phyloP scores from a whole-genome alignment of 1,140 invertebrate genomes.

The Campoletis sonorensis region DNA sequence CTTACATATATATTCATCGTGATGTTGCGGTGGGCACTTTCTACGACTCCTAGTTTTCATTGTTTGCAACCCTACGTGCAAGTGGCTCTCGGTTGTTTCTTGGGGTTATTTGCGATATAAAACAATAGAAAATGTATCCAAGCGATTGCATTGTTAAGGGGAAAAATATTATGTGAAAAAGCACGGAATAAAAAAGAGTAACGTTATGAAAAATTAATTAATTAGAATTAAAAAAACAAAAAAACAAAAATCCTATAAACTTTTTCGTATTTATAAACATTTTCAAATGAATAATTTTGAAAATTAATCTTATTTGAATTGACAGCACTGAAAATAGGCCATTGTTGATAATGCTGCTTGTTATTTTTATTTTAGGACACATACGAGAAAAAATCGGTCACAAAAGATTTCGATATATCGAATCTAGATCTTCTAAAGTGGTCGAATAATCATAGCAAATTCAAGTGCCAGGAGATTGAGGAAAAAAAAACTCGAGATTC shows the following conservation, averaged over 20 bases:
- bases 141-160: neutral
- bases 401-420: conserved; percentile 16
- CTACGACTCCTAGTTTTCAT: neutral
- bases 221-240: neutral
- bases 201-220: neutral
- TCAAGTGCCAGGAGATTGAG: neutral
- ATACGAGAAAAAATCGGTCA: neutral
- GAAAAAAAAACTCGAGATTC: neutral
- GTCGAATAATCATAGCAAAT: neutral
- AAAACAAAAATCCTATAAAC: too few species aligned
- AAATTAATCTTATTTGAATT: too few species aligned
- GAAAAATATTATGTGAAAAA: too few species aligned
- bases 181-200: too few species aligned
- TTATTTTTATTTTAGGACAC: conserved; percentile 12
- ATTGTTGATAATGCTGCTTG: neutral
- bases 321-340: neutral
- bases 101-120: neutral
- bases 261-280: too few species aligned
- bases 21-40: conserved; percentile 5
- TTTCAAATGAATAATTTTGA: too few species aligned
- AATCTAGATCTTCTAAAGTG: conserved; percentile 14
- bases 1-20: neutral
- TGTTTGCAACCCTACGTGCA: neutral
- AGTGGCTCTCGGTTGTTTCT: conserved; percentile 21
- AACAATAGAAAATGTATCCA: neutral